Percentiles rank a stretch among this genome's conserved stretches.
These are phyloP conservation scores for Polyommatus iphigenia DNA, from an alignment of 2,888 invertebrate genomes.

Conservation along the genomic window DNA sequence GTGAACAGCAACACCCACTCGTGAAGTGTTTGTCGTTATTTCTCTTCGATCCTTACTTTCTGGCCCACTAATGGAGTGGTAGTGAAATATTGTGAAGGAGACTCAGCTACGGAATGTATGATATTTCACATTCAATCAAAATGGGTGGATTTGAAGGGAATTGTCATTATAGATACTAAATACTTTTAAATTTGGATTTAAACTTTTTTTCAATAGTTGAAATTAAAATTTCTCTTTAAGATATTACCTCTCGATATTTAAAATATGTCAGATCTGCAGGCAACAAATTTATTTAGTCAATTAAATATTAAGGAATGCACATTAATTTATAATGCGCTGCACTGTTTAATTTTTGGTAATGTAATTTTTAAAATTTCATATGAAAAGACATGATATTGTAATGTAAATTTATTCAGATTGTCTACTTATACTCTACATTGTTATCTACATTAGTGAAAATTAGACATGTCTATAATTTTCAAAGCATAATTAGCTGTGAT, in stretches of 20 bases:
- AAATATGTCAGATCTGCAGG: constrained; percentile 80
- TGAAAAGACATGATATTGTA: constrained; percentile 81
- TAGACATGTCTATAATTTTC: constrained; percentile 80
- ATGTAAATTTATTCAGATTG: constrained; percentile 80
- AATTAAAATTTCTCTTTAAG: constrained; percentile 79
- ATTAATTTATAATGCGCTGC: constrained; percentile 82
- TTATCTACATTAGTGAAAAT: constrained; percentile 80
- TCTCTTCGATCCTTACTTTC: constrained; percentile 76
- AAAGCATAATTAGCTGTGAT: constrained; percentile 81
- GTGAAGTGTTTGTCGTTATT: constrained; percentile 73
- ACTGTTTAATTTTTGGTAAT: constrained; percentile 80
- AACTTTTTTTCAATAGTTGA: constrained; percentile 79
- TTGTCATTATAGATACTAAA: constrained; percentile 76
- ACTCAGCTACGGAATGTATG: constrained; percentile 77
- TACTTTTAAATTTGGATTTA: constrained; percentile 77
- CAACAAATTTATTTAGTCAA: constrained; percentile 82
- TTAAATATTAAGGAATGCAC: constrained; percentile 81
- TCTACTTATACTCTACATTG: constrained; percentile 80
- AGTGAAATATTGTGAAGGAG: constrained; percentile 79
- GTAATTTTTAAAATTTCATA: constrained; percentile 78
- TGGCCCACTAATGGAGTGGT: constrained; percentile 72
- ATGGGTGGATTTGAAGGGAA: constrained; percentile 79
- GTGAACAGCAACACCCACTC: constrained; percentile 79
- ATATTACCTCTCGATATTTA: constrained; percentile 81
- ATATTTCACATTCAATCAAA: constrained; percentile 76